Conservation (phyloP, 2,113 vertebrate species). For the Toxostoma redivivum region DNA sequence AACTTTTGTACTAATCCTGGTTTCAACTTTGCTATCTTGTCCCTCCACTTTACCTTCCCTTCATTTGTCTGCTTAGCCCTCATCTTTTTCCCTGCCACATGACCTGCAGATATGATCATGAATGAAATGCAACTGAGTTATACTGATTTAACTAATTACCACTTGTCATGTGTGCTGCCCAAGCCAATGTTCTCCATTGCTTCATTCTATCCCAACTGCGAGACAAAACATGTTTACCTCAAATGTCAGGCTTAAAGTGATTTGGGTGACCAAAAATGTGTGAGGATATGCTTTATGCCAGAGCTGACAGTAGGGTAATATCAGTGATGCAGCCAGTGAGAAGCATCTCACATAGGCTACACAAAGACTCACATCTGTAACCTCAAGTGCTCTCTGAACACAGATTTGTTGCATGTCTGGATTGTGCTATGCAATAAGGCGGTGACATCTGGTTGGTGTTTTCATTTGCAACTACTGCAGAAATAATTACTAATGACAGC, state of each 20-base stretch:
- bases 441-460: background rate
- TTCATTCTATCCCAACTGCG: background rate
- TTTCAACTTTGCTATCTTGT: background rate
- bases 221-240: background rate
- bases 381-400: background rate
- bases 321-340: background rate
- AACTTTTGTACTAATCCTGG: background rate
- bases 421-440: background rate
- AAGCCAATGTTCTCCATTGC: background rate
- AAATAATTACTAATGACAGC: background rate
- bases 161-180: rapidly evolving
- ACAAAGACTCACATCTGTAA: background rate
- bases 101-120: background rate
- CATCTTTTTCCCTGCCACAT: background rate
- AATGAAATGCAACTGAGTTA: background rate
- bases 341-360: background rate
- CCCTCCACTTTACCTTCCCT: background rate
- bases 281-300: background rate
- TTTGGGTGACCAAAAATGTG: background rate
- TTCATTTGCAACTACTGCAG: background rate
- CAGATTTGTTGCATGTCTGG: background rate
- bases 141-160: background rate
- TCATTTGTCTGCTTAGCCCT: background rate
- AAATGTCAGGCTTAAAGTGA: background rate
- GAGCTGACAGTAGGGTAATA: background rate